Evolutionary conservation across 1,140 invertebrate species (phyloP), one percentile per base, ranked within the genome.

Genomic region (Nebria ingens): DNA sequence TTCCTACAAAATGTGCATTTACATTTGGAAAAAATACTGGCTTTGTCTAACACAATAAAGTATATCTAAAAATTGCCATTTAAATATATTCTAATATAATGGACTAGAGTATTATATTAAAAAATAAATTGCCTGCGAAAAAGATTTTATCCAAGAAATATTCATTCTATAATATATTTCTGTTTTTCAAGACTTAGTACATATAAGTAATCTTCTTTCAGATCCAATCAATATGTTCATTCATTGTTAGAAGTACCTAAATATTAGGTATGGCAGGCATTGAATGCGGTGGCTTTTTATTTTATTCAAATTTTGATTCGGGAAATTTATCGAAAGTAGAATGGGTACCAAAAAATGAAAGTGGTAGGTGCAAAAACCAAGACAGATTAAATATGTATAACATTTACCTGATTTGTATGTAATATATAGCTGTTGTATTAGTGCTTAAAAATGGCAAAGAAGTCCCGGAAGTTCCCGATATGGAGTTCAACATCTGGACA

Each of bases 401-500:
- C 2, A 38, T 22, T 12, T 2, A 56, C 71, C 71, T 57, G 56
- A 62, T 13, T 69, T 70, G 59, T 68, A 65, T 45, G 70, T 67
- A 63, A 45, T 51, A 52, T 59, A 40, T 11, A 51, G 15, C 23
- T 53, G n/a, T 54, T 56, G 53, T 55, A 49, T 25, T 21, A 20
- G 40, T 55, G 13, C 40, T n/a, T 52, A 50, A 29, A 49, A 21
- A 57, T 59, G 59, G 20, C 67, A 70, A 68, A 59, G 15, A 54
- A 55, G 52, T 53, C 45, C 71, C 63, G 23, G 76, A 79, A 38
- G 64, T 67, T 42, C 75, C 77, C 20, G 84, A 90, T 64, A 83
- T 83, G 75, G 91, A 93, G 70, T 92, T 91, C 67, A 91, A 93
- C 72, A 68, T 94, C 19, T 95, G 91, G 91, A 94, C 91, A 1